These are phyloP conservation scores for Callorhinus ursinus DNA, from an alignment of 2,113 vertebrate genomes.

Conservation along the genomic window DNA sequence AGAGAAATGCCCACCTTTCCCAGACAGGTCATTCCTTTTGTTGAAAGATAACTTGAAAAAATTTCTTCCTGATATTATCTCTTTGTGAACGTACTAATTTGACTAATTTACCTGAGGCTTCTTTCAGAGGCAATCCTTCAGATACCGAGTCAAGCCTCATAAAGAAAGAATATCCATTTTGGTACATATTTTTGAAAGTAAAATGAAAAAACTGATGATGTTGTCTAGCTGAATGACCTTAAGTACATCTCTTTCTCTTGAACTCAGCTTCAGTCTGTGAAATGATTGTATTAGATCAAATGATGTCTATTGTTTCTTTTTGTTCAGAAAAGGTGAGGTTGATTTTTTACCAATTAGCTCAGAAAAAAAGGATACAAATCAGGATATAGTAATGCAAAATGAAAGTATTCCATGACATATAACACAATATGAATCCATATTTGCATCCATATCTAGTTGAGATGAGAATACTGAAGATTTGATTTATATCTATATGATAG, in stretches of 20 bases:
- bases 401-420: background rate
- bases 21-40: background rate
- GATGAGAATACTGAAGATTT: conserved; percentile 25
- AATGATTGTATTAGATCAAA: conserved; percentile 24
- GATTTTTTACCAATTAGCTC: conserved; percentile 41
- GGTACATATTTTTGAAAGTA: background rate
- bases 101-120: background rate
- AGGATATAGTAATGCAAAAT: background rate
- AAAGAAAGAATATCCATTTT: conserved; percentile 5
- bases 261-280: background rate
- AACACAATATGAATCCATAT: background rate
- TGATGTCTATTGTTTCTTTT: background rate
- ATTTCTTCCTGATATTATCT: background rate
- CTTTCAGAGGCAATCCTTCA: background rate
- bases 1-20: background rate
- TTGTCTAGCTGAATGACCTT: background rate
- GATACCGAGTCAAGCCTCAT: background rate
- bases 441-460: background rate
- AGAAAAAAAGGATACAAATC: background rate
- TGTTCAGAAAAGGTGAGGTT: background rate
- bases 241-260: background rate
- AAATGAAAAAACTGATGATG: background rate
- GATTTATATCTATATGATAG: background rate
- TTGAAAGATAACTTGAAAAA: background rate
- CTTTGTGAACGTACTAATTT: background rate